A percentile compares a stretch with the other conserved stretches of the same genome.
Evolutionary conservation across 2,888 invertebrate genomes (phyloP).

Genomic region (Ommatoiulus sabulosus): DNA sequence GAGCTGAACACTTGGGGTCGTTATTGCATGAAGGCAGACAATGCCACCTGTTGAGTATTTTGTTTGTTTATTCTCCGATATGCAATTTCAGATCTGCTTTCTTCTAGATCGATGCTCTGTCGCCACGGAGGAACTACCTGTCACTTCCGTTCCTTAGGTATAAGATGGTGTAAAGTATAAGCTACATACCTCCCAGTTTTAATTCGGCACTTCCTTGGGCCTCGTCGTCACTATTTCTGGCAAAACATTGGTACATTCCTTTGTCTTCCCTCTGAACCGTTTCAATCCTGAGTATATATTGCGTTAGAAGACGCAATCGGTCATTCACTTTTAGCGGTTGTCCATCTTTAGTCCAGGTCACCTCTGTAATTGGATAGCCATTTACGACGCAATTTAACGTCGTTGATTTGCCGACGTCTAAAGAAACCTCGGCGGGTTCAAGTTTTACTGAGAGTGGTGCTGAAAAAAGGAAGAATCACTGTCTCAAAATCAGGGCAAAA

Average conservation of each 20-base stretch:
- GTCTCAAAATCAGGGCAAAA: neutral
- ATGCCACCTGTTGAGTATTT: neutral
- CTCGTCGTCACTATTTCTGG: constrained; percentile 85
- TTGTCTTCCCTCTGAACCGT: constrained; percentile 65
- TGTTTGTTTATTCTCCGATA: no score
- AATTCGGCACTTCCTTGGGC: constrained; percentile 85
- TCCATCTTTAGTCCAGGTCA: constrained; percentile 94
- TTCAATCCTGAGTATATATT: constrained; percentile 62
- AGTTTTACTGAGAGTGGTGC: constrained; percentile 58
- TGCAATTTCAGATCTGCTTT: no score
- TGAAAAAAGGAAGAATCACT: constrained; percentile 30
- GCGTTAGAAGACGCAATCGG: constrained; percentile 56
- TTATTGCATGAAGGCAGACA: neutral
- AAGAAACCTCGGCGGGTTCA: constrained; percentile 57
- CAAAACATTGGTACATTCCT: constrained; percentile 70
- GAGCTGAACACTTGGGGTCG: neutral
- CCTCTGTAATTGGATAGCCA: constrained; percentile 84
- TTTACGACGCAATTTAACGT: constrained; percentile 65
- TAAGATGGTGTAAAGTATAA: neutral
- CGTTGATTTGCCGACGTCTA: constrained; percentile 66
- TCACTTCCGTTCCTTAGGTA: no score
- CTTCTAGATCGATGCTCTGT: no score
- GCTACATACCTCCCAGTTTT: constrained; percentile 78
- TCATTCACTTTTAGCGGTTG: constrained; percentile 74
- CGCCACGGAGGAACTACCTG: no score